Base-by-base conservation (phyloP, 2,888 invertebrate genomes). In the Vannuccia rotundouncinata region DNA sequence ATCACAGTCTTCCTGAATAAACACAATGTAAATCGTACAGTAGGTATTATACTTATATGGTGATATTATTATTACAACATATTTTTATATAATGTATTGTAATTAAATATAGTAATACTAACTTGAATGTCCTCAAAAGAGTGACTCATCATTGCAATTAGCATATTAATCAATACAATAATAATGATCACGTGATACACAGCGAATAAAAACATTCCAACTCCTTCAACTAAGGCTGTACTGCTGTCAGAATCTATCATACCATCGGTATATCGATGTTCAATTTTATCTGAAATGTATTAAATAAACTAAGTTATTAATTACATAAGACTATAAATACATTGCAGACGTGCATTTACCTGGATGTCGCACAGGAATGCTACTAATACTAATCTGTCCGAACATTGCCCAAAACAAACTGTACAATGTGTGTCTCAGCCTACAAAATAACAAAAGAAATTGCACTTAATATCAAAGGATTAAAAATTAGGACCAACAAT, bases 91-190 rank as follows among this genome's bases (percentile, higher is more conserved):
- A 45, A 45, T 5, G 5, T 45, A 10, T 45, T 45, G 17, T 45
- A 45, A 10, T 45, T 45, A 10, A 45, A 5, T 45, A 45, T 45
- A 10, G 5, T 17, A 10, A 45, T 45, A 77, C 76, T 76, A 74
- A 88, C 88, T 85, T 88, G 87, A 66, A 93, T 91, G 83, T 91
- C 90, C 86, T 92, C 92, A 85, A 92, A 92, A 0, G 92, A 92
- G 83, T 92, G 92, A 0, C 92, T 91, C 92, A 93, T 92, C 87
- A 89, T 88, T n/a, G 92, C 93, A 84, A 93, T 92, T 29, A 89
- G 84, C 93, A 93, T 93, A 87, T 93, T 93, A 82, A 93, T 88
- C 59, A 92, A 90, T 82, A 93, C 91, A 83, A 93, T 91, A 80
- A 92, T 92, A 80, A 91, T 91, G 84, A 92, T 90, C 59, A 93